Base-by-base conservation (phyloP, 2,888 invertebrate species). In the Salpingus planirostris region DNA sequence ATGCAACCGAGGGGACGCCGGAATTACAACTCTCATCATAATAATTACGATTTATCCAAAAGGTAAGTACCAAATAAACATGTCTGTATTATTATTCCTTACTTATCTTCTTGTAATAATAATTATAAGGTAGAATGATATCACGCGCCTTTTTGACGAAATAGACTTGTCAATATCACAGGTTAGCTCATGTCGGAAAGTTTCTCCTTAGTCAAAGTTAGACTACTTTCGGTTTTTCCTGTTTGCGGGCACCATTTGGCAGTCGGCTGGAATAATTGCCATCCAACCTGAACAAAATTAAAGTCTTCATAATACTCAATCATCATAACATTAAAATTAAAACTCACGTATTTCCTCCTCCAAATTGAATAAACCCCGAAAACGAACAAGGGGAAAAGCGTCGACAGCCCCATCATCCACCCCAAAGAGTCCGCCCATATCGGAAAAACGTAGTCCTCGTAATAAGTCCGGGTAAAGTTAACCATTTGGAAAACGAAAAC, bases 401-500 rank as follows among this genome's bases (percentile, higher is more conserved):
- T 86, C 1, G 78, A 66, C 1, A 79, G 42, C 0, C 85, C 82
- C 31, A 88, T 74, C 26, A 74, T 53, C 76, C 82, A 80, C 3
- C 87, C 87, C 14, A 86, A 56, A 1, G 67, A 58, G 43, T 80
- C 76, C 8, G 85, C 82, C 71, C 80, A 83, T 7, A 56, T 41
- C 0, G 86, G 86, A 58, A 84, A 88, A 6, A 58, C 55, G 49
- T 83, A 80, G 30, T 66, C 66, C 24, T 73, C 78, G 52, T 84
- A 86, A 3, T 60, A 51, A 0, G 81, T 76, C 1, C 77, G 60
- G 11, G 66, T 58, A 69, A 81, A 81, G 42, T 78, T 75, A 3
- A 69, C 59, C 67, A 84, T 77, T 31, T 82, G 79, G 59, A 87
- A 87, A 4, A 73, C 64, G 39, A 88, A 71, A 28, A 88, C 77